These are phyloP conservation scores for Spodoptera picta DNA, from an alignment of 2,888 invertebrate species.

Conservation along the genomic window DNA sequence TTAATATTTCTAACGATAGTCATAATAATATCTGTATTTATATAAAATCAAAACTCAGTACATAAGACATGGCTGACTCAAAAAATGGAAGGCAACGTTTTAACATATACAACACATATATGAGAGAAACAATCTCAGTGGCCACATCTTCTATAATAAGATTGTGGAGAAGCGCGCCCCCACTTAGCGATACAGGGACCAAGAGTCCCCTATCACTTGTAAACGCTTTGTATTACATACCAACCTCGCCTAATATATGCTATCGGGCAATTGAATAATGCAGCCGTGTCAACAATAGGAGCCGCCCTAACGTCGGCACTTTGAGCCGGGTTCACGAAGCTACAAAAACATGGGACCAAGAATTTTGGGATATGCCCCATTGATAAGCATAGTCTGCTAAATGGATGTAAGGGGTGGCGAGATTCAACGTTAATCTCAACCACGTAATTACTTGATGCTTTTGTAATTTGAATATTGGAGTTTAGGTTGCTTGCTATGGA, in stretches of 20 bases:
- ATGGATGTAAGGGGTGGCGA: slow-evolving; percentile 8
- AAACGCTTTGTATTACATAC: slow-evolving; percentile 59
- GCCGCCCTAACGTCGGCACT: slow-evolving; percentile 44
- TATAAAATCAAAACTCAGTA: no score
- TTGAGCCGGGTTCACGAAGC: slow-evolving; percentile 57
- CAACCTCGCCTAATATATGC: slow-evolving; percentile 52
- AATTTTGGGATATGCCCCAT: slow-evolving; percentile 46
- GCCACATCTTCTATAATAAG: slow-evolving; percentile 4
- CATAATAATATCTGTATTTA: no score
- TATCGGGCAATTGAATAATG: slow-evolving; percentile 62
- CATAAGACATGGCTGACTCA: no score
- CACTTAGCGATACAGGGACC: slow-evolving; percentile 36
- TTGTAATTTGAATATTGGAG: no score
- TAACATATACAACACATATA: no score
- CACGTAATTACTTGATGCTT: no score
- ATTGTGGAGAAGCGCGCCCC: slow-evolving; percentile 3
- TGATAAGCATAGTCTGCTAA: slow-evolving; percentile 32
- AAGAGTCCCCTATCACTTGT: slow-evolving; percentile 56
- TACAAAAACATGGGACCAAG: slow-evolving; percentile 53
- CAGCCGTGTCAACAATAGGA: slow-evolving; percentile 58
- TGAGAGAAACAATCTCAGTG: neutral
- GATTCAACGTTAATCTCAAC: no score
- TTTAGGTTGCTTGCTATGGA: no score
- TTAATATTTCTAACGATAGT: no score
- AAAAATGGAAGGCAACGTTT: no score